These are phyloP conservation scores for Gracilinanus agilis DNA, from an alignment of 2,113 vertebrate genomes.

Conservation along the genomic window DNA sequence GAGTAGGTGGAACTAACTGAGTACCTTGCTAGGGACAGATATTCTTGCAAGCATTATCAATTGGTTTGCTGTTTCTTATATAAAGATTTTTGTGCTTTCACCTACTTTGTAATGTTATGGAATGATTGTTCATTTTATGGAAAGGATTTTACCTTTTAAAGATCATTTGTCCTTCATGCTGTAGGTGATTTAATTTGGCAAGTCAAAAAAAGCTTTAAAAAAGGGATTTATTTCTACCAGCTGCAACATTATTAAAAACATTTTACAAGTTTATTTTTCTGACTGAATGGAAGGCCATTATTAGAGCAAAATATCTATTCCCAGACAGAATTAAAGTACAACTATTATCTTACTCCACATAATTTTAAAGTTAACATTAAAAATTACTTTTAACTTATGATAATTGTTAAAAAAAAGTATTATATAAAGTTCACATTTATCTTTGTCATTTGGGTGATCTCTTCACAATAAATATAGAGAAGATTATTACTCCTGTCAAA, in stretches of 20 bases:
- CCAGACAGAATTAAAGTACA: constrained; percentile 26
- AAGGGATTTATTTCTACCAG: constrained; percentile 49
- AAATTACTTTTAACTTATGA: constrained; percentile 53
- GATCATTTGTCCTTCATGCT: not conserved
- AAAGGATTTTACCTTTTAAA: not conserved
- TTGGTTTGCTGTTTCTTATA: not conserved
- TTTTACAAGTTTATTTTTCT: constrained; percentile 50
- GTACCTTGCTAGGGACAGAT: not conserved
- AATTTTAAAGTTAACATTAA: constrained; percentile 50
- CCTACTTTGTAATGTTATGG: not conserved
- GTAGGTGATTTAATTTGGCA: constrained; percentile 48
- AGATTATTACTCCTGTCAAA: constrained; percentile 56
- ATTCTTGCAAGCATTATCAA: not conserved
- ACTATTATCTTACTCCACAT: constrained; percentile 41
- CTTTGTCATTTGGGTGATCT: constrained; percentile 34
- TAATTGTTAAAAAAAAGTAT: constrained; percentile 38
- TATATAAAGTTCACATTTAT: constrained; percentile 41
- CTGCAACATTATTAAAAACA: not conserved
- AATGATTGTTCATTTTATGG: constrained; percentile 8
- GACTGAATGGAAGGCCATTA: constrained; percentile 16
- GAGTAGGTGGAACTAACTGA: not conserved
- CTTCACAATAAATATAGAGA: constrained; percentile 25
- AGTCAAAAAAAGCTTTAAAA: constrained; percentile 2
- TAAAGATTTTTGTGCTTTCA: constrained; percentile 20
- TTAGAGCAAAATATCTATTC: not conserved